These are phyloP conservation scores for Diphyllodes magnificus DNA, from an alignment of 2,113 vertebrate species.

Conservation along the genomic window DNA sequence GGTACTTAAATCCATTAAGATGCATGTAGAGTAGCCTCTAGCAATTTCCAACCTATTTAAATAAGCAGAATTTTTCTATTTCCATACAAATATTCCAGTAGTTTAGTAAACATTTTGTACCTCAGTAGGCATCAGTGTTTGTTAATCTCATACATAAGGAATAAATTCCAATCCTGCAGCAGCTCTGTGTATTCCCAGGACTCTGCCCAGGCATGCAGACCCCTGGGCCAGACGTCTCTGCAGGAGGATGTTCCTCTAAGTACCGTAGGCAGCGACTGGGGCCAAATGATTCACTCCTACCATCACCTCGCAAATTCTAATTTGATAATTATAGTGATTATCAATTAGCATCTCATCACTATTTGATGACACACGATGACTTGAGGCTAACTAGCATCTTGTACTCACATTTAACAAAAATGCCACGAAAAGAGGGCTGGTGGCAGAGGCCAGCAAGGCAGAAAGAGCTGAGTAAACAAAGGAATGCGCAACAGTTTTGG, in stretches of 20 bases:
- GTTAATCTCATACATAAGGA: background rate
- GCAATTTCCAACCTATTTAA: slow-evolving; percentile 28
- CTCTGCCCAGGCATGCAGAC: background rate
- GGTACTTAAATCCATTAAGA: slow-evolving; percentile 8
- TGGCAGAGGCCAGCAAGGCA: background rate
- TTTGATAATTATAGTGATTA: slow-evolving; percentile 48
- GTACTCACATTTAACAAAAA: background rate
- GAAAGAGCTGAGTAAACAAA: background rate
- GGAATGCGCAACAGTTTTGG: background rate
- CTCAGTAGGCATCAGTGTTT: background rate
- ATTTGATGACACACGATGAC: slow-evolving; percentile 25
- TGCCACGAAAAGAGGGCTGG: background rate
- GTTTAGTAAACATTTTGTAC: slow-evolving; percentile 4
- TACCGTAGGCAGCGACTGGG: background rate
- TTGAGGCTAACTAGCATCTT: slow-evolving; percentile 2
- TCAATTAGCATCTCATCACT: slow-evolving; percentile 38
- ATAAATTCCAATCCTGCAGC: background rate
- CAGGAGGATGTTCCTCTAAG: background rate
- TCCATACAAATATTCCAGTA: slow-evolving; percentile 10
- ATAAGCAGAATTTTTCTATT: slow-evolving; percentile 17
- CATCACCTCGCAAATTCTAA: background rate
- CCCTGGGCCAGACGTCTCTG: background rate
- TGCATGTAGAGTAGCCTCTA: background rate
- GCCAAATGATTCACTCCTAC: background rate
- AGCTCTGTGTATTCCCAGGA: background rate